Percentiles rank a stretch among this genome's conserved stretches.
Conservation (phyloP, 2,888 invertebrate genomes). For the Nymphalis polychloros region DNA sequence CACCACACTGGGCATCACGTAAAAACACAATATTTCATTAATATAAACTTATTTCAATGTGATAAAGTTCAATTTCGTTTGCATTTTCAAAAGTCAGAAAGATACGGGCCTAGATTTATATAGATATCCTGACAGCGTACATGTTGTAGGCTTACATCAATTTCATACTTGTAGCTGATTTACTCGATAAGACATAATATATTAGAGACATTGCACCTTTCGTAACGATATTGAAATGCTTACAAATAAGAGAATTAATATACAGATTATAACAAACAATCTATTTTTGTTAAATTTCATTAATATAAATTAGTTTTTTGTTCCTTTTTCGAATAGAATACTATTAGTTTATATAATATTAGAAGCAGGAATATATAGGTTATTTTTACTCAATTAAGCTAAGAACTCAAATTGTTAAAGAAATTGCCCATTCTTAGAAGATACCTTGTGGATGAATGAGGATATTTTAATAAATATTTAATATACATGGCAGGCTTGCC, state of each 20-base stretch:
- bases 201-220: not conserved
- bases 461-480: too few species aligned
- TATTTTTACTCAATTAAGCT: too few species aligned
- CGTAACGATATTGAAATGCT: constrained; percentile 12
- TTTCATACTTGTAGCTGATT: constrained; percentile 66
- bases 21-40: constrained; percentile 7
- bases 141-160: constrained; percentile 63
- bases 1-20: constrained; percentile 53
- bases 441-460: too few species aligned
- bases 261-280: not conserved
- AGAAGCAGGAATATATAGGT: too few species aligned
- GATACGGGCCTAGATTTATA: constrained; percentile 41
- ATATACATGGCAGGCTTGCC: too few species aligned
- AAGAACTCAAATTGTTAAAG: too few species aligned
- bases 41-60: constrained; percentile 30
- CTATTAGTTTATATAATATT: too few species aligned
- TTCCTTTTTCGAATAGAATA: too few species aligned
- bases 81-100: not conserved
- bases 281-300: not conserved
- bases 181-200: constrained; percentile 44
- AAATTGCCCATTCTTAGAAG: too few species aligned
- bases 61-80: constrained; percentile 44
- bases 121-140: constrained; percentile 44
- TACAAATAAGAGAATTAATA: constrained; percentile 8
- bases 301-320: too few species aligned